Evolutionary conservation across 2,888 invertebrate species (phyloP).

Genomic region (Acleris laterana): DNA sequence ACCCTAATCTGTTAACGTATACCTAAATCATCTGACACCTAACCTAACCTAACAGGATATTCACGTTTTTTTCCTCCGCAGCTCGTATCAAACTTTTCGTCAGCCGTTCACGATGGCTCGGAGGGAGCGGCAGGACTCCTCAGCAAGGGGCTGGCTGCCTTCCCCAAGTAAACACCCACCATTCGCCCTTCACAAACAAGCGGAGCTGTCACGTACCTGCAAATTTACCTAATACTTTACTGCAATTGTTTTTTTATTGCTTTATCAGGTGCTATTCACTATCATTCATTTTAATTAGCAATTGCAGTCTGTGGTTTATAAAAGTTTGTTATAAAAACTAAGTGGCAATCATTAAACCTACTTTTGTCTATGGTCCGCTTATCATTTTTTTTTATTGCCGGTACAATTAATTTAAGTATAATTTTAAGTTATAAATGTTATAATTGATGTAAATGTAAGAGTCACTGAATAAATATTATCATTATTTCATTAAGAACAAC

Average conservation of each 20-base stretch:
- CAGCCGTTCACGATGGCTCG: slow-evolving; percentile 73
- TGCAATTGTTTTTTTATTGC: slow-evolving; percentile 1
- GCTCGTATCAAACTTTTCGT: slow-evolving; percentile 68
- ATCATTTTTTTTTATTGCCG: slow-evolving; percentile 9
- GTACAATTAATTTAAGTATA: slow-evolving; percentile 23
- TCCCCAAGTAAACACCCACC: slow-evolving; percentile 64
- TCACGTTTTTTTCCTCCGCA: slow-evolving; percentile 45
- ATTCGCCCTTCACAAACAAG: neutral
- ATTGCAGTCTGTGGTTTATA: slow-evolving; percentile 3
- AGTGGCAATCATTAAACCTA: neutral
- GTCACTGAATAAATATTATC: slow-evolving; percentile 27
- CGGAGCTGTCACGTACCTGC: slow-evolving; percentile 20
- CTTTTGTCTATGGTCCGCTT: neutral
- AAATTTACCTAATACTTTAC: neutral
- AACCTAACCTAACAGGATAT: neutral
- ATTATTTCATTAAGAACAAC: slow-evolving; percentile 23
- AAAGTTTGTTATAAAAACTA: neutral
- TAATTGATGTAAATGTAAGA: slow-evolving; percentile 28
- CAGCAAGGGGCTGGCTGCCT: slow-evolving; percentile 77
- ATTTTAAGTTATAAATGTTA: slow-evolving; percentile 28
- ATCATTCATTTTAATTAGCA: neutral
- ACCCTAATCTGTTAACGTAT: no score
- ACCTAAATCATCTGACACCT: neutral
- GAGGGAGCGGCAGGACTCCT: slow-evolving; percentile 76
- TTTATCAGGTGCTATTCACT: slow-evolving; percentile 1